Base-by-base conservation (phyloP, 2,113 vertebrate genomes). In the Pagrus major region DNA sequence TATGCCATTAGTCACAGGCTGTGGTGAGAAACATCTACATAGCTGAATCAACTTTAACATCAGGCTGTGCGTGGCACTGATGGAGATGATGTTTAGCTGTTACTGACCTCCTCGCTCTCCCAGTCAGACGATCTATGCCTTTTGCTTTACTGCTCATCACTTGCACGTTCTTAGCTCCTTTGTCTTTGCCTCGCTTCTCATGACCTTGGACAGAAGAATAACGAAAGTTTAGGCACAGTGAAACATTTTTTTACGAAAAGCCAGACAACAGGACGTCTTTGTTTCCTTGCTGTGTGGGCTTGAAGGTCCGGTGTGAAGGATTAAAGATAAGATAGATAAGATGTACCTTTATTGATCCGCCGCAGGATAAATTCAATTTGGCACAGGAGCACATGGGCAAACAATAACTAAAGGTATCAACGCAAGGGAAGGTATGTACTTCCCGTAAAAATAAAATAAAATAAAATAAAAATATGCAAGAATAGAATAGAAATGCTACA, bases 51-150 rank as follows among this genome's bases (percentile, higher is more conserved):
- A 21, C 8, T 70, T 63, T 39, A 56, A 59, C 44, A 23, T 63
- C n/a, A 64, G 15, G 46, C 31, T 64, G 63, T 56, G 39, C 2
- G 25, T 25, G 44, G 5, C 25, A 9, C 31, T 9, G 18, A 47
- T 55, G 23, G 23, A 39, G 4, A 47, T 71, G 21, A 61, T 64
- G 23, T 37, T 75, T 27, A 41, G 8, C 33, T 11, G 31, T 31
- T 18, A 84, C 93, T 95, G 89, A 99, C 97, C 97, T 98, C 85
- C 96, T 96, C 80, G 97, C 98, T 92, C 98, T 96, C 78, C 98
- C 98, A 0, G 98, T 99, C 93, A 99, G 92, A 58, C 98, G 96
- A 81, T 99, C 97, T 90, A 95, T 98, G 61, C 98, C 98, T 92
- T 94, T 96, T 66, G 97, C 97, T 90, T 96, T 97, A 80, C 96